phyloP scores from a whole-genome alignment of 2,113 vertebrate genomes.

The Sinosuthora webbiana region DNA sequence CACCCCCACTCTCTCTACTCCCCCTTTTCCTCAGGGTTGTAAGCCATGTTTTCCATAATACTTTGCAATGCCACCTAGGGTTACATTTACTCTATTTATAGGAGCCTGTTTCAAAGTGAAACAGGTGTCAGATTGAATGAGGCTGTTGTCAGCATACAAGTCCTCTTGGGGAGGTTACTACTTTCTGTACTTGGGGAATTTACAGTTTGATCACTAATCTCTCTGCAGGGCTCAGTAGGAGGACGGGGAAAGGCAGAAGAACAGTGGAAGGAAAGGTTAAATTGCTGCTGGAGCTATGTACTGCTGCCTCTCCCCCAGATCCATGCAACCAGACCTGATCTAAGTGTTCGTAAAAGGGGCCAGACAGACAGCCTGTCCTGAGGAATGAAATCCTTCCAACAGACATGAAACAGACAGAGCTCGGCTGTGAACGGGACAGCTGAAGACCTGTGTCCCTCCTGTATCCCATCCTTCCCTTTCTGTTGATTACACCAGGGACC shows the following conservation, averaged over 20 bases:
- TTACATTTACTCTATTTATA: constrained; percentile 34
- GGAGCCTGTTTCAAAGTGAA: constrained; percentile 30
- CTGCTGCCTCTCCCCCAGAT: not conserved
- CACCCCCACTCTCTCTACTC: not conserved
- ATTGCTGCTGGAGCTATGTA: not conserved
- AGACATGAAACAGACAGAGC: not conserved
- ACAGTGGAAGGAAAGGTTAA: not conserved
- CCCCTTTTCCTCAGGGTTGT: constrained; percentile 23
- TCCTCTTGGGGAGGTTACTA: not conserved
- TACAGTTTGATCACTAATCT: not conserved
- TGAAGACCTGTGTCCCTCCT: not conserved
- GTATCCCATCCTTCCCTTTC: not conserved
- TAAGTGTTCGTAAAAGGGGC: not conserved
- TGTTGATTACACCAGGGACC: not conserved
- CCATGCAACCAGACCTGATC: not conserved
- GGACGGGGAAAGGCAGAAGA: not conserved
- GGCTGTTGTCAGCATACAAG: not conserved
- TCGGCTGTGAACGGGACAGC: not conserved
- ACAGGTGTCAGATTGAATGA: constrained; percentile 46
- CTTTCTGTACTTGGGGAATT: not conserved
- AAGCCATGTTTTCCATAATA: constrained; percentile 37
- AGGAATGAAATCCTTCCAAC: not conserved
- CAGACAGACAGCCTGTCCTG: not conserved
- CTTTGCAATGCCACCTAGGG: constrained; percentile 20
- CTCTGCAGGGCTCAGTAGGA: not conserved